Conservation (phyloP, 1,140 invertebrate species). For the Eupeodes corollae region DNA sequence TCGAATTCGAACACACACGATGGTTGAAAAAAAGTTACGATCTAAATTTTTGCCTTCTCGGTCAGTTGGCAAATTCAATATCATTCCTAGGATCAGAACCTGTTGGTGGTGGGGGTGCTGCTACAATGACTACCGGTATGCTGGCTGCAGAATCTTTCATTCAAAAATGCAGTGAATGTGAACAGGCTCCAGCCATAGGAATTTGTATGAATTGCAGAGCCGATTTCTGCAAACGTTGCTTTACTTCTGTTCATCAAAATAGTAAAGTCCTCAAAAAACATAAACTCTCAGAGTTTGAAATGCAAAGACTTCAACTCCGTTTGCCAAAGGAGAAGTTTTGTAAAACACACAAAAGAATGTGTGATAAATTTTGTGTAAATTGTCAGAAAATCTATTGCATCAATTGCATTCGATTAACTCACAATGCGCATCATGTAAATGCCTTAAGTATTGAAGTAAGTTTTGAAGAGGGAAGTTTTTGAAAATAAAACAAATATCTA, state of each 20-base stretch:
- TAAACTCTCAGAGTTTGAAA: constrained; percentile 1
- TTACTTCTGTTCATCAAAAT: constrained; percentile 16
- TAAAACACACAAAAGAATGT: not conserved
- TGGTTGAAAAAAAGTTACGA: constrained; percentile 9
- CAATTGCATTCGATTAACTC: constrained; percentile 2
- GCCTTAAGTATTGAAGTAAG: constrained; percentile 4
- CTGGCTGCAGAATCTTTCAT: not conserved
- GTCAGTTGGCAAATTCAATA: constrained; percentile 8
- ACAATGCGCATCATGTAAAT: not conserved
- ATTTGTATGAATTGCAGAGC: constrained; percentile 21
- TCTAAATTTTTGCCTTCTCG: constrained; percentile 23
- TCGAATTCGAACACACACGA: not conserved
- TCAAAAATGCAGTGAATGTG: constrained; percentile 22
- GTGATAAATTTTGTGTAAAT: constrained; percentile 9
- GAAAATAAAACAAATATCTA: not conserved
- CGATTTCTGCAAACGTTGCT: constrained; percentile 21
- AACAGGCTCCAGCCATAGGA: constrained; percentile 4
- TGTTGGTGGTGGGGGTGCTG: not conserved
- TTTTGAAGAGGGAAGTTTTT: not conserved
- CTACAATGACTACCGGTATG: not conserved
- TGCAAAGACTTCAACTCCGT: constrained; percentile 2
- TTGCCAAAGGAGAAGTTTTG: constrained; percentile 9
- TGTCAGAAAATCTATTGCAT: constrained; percentile 5
- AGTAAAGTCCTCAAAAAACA: constrained; percentile 23
- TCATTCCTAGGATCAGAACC: not conserved